Conservation (phyloP, 2,113 vertebrate species). For the Melanotaenia duboulayi region DNA sequence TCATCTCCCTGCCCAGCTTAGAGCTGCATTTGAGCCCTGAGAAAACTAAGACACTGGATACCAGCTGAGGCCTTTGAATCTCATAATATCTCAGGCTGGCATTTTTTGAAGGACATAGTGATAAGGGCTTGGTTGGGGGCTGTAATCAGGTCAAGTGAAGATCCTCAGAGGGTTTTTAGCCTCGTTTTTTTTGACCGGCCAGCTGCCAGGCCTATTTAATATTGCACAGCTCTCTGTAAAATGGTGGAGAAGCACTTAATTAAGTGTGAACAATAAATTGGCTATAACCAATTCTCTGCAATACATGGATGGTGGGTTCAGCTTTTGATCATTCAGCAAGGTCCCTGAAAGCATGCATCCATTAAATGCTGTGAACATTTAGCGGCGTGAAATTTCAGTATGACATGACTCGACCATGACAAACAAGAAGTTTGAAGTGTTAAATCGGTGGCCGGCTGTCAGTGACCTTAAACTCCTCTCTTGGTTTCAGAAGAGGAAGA, state of each 20-base stretch:
- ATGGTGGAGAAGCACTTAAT: constrained; percentile 65
- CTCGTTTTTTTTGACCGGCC: constrained; percentile 69
- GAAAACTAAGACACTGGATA: neutral
- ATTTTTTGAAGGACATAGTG: constrained; percentile 54
- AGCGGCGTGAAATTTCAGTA: constrained; percentile 53
- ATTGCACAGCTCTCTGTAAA: constrained; percentile 64
- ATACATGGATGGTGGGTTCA: constrained; percentile 14
- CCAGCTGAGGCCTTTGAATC: constrained; percentile 38
- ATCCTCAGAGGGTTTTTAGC: constrained; percentile 63
- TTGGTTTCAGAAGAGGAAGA: constrained; percentile 10
- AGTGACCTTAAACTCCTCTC: constrained; percentile 45
- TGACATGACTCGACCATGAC: constrained; percentile 50
- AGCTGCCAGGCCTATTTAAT: constrained; percentile 71
- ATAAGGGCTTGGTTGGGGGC: constrained; percentile 39
- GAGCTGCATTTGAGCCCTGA: constrained; percentile 4
- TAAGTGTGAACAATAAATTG: constrained; percentile 75
- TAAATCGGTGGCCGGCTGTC: constrained; percentile 42
- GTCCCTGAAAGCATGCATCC: constrained; percentile 30
- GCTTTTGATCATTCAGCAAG: constrained; percentile 60
- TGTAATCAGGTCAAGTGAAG: constrained; percentile 65
- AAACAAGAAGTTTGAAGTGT: constrained; percentile 68
- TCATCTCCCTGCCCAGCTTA: neutral
- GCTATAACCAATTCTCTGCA: constrained; percentile 58
- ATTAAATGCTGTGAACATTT: constrained; percentile 42
- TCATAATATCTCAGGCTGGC: constrained; percentile 32